phyloP scores from a whole-genome alignment of 2,888 invertebrate genomes.

The Dorcus hopei region DNA sequence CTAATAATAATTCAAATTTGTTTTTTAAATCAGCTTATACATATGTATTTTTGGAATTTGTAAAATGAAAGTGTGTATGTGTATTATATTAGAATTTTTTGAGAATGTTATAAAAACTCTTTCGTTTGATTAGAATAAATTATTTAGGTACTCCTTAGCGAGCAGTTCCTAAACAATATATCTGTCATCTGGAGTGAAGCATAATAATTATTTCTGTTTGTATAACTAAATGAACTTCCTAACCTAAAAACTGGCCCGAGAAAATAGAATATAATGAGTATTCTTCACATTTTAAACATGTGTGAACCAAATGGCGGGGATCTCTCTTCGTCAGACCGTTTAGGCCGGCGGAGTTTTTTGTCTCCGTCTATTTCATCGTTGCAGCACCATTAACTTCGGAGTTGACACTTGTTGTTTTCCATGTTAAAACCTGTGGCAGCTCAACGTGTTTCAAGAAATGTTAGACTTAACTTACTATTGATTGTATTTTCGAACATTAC shows the following conservation, averaged over 20 bases:
- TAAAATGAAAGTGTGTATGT: no score
- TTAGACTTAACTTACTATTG: conserved; percentile 8
- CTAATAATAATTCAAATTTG: no score
- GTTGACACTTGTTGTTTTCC: conserved; percentile 44
- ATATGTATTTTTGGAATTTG: no score
- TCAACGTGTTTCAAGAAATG: conserved; percentile 18
- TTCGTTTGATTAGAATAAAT: no score
- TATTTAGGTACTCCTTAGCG: no score
- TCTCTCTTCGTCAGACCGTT: conserved; percentile 20
- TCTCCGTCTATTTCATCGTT: conserved; percentile 34
- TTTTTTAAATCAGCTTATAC: no score
- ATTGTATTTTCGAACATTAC: conserved; percentile 15
- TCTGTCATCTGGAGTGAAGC: conserved; percentile 27
- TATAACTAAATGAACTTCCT: conserved; percentile 37
- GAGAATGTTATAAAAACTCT: no score
- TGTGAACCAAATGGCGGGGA: conserved; percentile 35
- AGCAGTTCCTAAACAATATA: conserved; percentile 5
- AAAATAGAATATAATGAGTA: conserved; percentile 36
- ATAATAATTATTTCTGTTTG: conserved; percentile 37
- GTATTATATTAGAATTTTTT: no score
- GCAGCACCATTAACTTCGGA: conserved; percentile 40
- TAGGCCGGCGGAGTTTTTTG: conserved; percentile 16
- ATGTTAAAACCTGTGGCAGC: conserved; percentile 32
- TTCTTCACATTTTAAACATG: conserved; percentile 35
- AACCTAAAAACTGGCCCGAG: conserved; percentile 30